A percentile compares a stretch with the other conserved stretches of the same genome.
Conservation (phyloP, 2,113 vertebrate genomes). For the Ammospiza nelsoni region DNA sequence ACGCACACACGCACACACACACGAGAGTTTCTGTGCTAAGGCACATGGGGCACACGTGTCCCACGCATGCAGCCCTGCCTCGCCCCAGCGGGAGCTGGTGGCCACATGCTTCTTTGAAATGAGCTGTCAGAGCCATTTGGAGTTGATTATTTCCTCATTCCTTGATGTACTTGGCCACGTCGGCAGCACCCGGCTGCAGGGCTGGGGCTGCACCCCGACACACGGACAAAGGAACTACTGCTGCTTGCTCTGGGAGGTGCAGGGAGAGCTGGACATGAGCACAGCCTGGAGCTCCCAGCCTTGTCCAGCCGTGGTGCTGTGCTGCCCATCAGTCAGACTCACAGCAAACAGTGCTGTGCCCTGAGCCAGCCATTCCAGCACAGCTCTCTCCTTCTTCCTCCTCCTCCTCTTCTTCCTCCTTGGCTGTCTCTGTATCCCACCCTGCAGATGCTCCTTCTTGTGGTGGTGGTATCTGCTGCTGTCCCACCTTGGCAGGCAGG, state of each 20-base stretch:
- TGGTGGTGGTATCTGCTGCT: not conserved
- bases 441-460: not conserved
- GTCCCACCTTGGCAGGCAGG: not conserved
- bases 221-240: not conserved
- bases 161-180: conserved; percentile 19
- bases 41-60: conserved; percentile 43
- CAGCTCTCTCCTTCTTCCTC: not conserved
- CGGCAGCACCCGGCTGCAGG: not conserved
- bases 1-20: not conserved
- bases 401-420: not conserved
- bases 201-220: fast-evolving
- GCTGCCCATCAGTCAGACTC: not conserved
- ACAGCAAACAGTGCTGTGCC: not conserved
- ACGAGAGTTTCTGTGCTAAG: not conserved
- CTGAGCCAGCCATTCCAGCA: not conserved
- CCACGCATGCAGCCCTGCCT: not conserved
- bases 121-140: not conserved
- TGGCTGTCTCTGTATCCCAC: not conserved
- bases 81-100: not conserved
- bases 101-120: conserved; percentile 41
- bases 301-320: not conserved
- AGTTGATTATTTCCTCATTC: conserved; percentile 20
- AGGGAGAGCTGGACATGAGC: not conserved
- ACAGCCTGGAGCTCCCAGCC: not conserved
- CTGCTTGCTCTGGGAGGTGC: not conserved